Base-by-base conservation (phyloP, 2,888 invertebrate genomes). In the Laothoe populi region DNA sequence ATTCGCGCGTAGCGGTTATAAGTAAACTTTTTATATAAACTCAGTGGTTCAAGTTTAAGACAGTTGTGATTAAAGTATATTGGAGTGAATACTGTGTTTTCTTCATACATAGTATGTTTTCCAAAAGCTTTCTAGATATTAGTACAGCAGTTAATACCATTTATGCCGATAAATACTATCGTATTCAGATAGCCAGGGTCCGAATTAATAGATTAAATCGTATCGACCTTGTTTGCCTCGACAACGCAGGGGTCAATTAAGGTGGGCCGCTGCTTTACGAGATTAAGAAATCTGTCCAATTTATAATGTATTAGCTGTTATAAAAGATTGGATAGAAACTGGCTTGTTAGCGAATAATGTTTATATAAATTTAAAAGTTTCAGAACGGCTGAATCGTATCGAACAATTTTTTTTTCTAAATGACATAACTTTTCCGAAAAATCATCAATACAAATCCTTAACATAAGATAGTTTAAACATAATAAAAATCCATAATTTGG, bases 151-250 rank as follows among this genome's bases (percentile, higher is more conserved):
- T 16, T 2, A n/a, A 21, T 19, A 19, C 35, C 19, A 35, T 53
- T 19, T 19, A 5, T 13, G 16, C 19, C 4, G 4, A 24, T 19
- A 11, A 5, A 35, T 11, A 19, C 46, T 35, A 31, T 35, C 35
- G 16, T 19, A 31, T 53, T 31, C 19, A 53, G 19, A 4, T 16
- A 21, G 11, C n/a, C 4, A 31, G 31, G 16, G 11, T 19, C 35
- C 19, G 5, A 53, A 31, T 53, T 53, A 35, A 53, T 19, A 35
- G 31, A 35, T 31, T 53, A 53, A 53, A 53, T 31, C 16, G 31
- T 35, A 4, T 16, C 31, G 31, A 35, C 53, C 53, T 35, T 53
- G 5, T 48, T 24, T 19, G 11, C 4, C 53, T 49, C 26, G 3
- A 10, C 35, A 8, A 35, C 11, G 35, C 53, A 31, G 10, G 19